phyloP scores from a whole-genome alignment of 1,140 invertebrate species.

The Drosophila aff. region DNA sequence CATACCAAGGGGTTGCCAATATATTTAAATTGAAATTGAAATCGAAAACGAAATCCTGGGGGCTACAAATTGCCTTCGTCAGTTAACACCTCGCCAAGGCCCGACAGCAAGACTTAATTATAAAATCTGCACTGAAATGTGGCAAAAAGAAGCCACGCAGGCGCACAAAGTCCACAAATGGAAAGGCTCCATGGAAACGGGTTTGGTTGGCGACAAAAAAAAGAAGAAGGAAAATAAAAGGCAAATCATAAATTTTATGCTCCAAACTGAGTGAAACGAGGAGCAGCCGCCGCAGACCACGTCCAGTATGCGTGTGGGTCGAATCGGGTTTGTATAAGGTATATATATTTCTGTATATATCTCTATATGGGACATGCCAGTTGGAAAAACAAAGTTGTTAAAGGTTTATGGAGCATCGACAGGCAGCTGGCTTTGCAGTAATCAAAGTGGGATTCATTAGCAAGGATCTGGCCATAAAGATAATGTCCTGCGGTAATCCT shows the following conservation, averaged over 20 bases:
- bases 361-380: background rate
- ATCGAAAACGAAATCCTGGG: constrained; percentile 46
- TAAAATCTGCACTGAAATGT: constrained; percentile 46
- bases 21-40: constrained; percentile 50
- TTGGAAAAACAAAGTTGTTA: constrained; percentile 48
- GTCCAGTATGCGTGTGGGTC: constrained; percentile 19
- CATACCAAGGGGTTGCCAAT: constrained; percentile 60
- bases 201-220: constrained; percentile 53
- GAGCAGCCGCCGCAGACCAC: constrained; percentile 15
- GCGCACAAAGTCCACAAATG: constrained; percentile 67
- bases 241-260: constrained; percentile 82
- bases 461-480: constrained; percentile 31
- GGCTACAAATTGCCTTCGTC: constrained; percentile 38
- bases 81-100: constrained; percentile 49
- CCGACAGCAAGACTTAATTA: constrained; percentile 67
- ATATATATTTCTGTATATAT: background rate
- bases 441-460: constrained; percentile 41
- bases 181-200: constrained; percentile 47
- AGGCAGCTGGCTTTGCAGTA: constrained; percentile 13
- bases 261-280: constrained; percentile 43
- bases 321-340: constrained; percentile 46
- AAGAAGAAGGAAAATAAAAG: constrained; percentile 26
- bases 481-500: constrained; percentile 31
- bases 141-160: constrained; percentile 32
- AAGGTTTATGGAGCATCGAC: constrained; percentile 56